Conservation (phyloP, 2,888 invertebrate species). For the Drosophila demipolita region DNA sequence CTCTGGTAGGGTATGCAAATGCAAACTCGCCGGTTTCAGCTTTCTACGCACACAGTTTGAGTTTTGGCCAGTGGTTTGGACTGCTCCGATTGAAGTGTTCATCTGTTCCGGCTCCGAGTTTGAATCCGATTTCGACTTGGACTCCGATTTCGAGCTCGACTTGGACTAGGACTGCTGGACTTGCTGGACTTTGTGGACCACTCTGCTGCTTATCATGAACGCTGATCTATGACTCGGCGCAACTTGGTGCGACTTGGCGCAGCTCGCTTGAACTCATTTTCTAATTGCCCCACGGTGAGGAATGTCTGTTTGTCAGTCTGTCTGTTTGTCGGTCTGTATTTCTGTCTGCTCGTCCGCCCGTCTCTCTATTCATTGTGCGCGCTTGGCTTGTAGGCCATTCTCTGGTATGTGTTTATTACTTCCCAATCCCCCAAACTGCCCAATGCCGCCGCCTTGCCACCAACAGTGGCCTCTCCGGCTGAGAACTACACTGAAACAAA, state of each 20-base stretch:
- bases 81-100: conserved; percentile 17
- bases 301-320: conserved; percentile 47
- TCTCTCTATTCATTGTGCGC: conserved; percentile 60
- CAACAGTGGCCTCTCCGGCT: conserved; percentile 5
- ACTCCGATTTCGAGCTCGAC: background rate
- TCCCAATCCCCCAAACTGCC: conserved; percentile 4
- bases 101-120: conserved; percentile 16
- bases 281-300: conserved; percentile 77
- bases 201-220: conserved; percentile 69
- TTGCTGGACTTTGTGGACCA: background rate
- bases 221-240: conserved; percentile 76
- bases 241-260: conserved; percentile 67
- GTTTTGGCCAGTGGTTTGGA: conserved; percentile 27
- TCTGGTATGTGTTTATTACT: conserved; percentile 63
- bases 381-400: conserved; percentile 39
- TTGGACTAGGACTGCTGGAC: background rate
- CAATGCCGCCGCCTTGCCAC: background rate
- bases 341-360: background rate
- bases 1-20: background rate
- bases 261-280: conserved; percentile 75
- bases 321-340: background rate
- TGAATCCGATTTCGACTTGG: background rate
- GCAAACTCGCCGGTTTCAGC: conserved; percentile 29
- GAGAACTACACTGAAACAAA: background rate
- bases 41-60: conserved; percentile 61